Evolutionary conservation across 2,888 invertebrate species (phyloP), one percentile per base, ranked within the genome.

Genomic region (Ophion obscuratus): DNA sequence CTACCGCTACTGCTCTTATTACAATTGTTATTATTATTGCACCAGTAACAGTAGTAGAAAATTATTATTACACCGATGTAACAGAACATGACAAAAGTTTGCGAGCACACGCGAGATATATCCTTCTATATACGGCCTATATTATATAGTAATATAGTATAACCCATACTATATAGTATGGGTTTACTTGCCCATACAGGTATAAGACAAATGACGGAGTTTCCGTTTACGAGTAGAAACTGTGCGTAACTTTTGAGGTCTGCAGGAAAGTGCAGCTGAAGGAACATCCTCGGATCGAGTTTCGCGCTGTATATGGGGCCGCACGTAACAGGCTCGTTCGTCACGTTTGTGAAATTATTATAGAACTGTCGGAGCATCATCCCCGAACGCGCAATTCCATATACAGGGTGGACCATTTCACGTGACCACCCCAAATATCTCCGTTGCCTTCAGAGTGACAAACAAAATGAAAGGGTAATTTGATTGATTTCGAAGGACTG

Each of bases 291-390:
- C 24, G 47, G 44, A 40, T 40, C 70, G 68, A 61, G 53, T 71
- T 78, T 44, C 27, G 20, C 40, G 57, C 78, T n/a, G 53, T 17
- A 53, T 53, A 53, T 53, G 17, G 17, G 53, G 53, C 53, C 5
- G 14, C 53, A 47, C 61, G 24, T 40, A 68, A 17, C 24, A 27
- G 31, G 24, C 57, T 64, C 57, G 27, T 73, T 80, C 80, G 73
- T 80, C 53, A 73, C 80, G 40, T 80, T 80, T n/a, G 64, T 57
- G 40, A 20, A 80, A 80, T 64, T 64, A 66, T 47, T 44, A 40
- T 53, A 80, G 27, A 36, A 36, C 27, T n/a, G 57, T 36, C 36
- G 61, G 40, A 40, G 24, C 62, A 62, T 20, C 47, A 53, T 70
- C 53, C 70, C 31, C 53, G 27, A 53, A 70, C 17, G 53, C 53